Conservation (phyloP, 2,888 invertebrate genomes). For the Drosophila quinaria region DNA sequence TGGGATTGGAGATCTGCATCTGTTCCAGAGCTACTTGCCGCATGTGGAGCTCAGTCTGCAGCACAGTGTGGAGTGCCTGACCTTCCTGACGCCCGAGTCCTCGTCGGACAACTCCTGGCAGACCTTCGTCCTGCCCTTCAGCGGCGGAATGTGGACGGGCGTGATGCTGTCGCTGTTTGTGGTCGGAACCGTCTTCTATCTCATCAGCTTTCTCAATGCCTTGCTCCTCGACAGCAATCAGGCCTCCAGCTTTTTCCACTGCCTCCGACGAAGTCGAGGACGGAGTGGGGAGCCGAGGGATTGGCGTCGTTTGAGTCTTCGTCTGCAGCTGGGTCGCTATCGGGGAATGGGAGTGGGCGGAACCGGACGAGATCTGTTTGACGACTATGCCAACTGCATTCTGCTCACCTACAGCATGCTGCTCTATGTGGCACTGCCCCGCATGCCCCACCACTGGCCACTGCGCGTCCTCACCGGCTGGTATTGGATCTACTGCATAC, state of each 20-base stretch:
- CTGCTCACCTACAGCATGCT: slow-evolving; percentile 94
- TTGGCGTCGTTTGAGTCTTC: slow-evolving; percentile 72
- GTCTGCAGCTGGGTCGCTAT: slow-evolving; percentile 66
- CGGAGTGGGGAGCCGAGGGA: not conserved
- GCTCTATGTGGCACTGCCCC: slow-evolving; percentile 91
- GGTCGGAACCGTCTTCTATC: slow-evolving; percentile 89
- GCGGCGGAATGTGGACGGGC: slow-evolving; percentile 91
- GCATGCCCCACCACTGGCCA: slow-evolving; percentile 92
- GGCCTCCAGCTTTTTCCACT: slow-evolving; percentile 53
- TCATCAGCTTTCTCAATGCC: slow-evolving; percentile 87
- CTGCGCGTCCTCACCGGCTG: slow-evolving; percentile 93
- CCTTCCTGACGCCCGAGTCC: slow-evolving; percentile 93
- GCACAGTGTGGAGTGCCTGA: slow-evolving; percentile 93
- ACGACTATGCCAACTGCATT: slow-evolving; percentile 90
- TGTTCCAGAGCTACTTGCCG: slow-evolving; percentile 89
- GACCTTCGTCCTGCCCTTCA: slow-evolving; percentile 92
- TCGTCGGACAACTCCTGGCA: slow-evolving; percentile 94
- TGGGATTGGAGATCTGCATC: slow-evolving; percentile 92
- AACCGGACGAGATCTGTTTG: slow-evolving; percentile 88
- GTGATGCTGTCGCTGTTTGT: slow-evolving; percentile 89
- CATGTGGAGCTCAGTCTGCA: slow-evolving; percentile 91
- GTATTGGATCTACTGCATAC: slow-evolving; percentile 94
- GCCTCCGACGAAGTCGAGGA: slow-evolving; percentile 39
- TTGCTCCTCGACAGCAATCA: slow-evolving; percentile 42
- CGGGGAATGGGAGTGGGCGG: not conserved